These are phyloP conservation scores for Argyresthia albistria DNA, from an alignment of 2,888 invertebrate genomes.

Conservation along the genomic window DNA sequence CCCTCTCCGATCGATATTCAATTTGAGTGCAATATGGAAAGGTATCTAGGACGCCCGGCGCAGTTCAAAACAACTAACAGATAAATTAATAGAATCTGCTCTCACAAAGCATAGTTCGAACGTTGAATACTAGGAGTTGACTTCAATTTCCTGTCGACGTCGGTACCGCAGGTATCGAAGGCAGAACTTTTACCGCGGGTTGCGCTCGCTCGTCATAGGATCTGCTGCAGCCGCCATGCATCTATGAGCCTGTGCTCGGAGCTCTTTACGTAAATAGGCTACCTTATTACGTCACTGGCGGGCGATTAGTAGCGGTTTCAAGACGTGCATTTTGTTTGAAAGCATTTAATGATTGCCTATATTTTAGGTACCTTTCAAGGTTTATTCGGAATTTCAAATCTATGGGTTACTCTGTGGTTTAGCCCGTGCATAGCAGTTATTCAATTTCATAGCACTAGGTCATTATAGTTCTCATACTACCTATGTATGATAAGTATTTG, in stretches of 20 bases:
- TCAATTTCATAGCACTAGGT: too few relatives aligned
- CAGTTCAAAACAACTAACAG: constrained; percentile 17
- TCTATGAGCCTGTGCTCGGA: constrained; percentile 29
- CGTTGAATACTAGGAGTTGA: constrained; percentile 45
- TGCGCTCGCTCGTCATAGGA: constrained; percentile 37
- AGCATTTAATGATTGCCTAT: too few relatives aligned
- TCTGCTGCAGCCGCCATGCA: constrained; percentile 42
- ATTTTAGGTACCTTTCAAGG: too few relatives aligned
- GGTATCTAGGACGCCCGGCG: not conserved
- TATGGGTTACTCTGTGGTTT: too few relatives aligned
- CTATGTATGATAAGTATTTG: too few relatives aligned
- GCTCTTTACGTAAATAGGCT: constrained; percentile 38
- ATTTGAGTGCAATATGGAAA: too few relatives aligned
- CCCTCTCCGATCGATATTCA: too few relatives aligned
- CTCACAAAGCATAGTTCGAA: constrained; percentile 65
- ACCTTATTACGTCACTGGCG: constrained; percentile 25
- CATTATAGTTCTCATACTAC: too few relatives aligned
- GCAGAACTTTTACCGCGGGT: constrained; percentile 42
- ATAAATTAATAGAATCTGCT: constrained; percentile 62
- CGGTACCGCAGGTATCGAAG: constrained; percentile 33
- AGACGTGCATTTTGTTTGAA: too few relatives aligned
- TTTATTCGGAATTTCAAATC: too few relatives aligned
- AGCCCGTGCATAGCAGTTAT: too few relatives aligned
- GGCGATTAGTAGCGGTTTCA: too few relatives aligned
- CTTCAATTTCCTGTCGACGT: constrained; percentile 66